phyloP scores from a whole-genome alignment of 2,888 invertebrate genomes.

The Bombylius discolor region DNA sequence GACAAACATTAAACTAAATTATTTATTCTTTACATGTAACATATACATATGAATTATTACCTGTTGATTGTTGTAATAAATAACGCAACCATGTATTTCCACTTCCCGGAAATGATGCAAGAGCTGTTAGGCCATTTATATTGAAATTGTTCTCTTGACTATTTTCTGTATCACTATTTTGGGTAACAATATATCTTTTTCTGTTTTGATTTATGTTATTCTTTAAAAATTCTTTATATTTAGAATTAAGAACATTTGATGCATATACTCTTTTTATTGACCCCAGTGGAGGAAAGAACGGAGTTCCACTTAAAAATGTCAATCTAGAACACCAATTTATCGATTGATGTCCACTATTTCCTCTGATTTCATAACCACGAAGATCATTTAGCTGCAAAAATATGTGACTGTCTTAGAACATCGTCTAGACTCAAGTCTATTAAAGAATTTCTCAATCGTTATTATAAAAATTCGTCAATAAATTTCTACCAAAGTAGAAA shows the following conservation, averaged over 20 bases:
- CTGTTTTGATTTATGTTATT: neutral
- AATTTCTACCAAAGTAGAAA: too few species aligned
- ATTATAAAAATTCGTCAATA: too few species aligned
- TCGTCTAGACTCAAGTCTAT: too few species aligned
- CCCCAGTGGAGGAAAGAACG: neutral
- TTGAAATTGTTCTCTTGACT: neutral
- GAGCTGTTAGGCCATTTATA: constrained; percentile 36
- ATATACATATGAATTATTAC: constrained; percentile 29
- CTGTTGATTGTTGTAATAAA: constrained; percentile 63
- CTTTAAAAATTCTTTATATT: constrained; percentile 3
- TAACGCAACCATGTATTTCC: constrained; percentile 76
- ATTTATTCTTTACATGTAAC: neutral
- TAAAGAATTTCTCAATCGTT: too few species aligned
- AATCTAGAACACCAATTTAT: constrained; percentile 35
- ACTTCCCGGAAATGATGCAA: constrained; percentile 72
- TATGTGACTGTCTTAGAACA: too few species aligned
- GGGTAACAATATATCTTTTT: neutral
- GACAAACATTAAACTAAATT: constrained; percentile 13
- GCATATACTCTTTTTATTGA: constrained; percentile 1
- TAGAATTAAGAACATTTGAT: neutral
- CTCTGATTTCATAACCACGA: constrained; percentile 28
- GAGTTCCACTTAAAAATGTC: constrained; percentile 19
- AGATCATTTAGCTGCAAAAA: constrained; percentile 8
- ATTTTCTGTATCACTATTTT: neutral
- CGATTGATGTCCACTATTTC: constrained; percentile 29